Base-by-base conservation (phyloP, 1,140 invertebrate genomes). In the Ctenoplectra terminalis region DNA sequence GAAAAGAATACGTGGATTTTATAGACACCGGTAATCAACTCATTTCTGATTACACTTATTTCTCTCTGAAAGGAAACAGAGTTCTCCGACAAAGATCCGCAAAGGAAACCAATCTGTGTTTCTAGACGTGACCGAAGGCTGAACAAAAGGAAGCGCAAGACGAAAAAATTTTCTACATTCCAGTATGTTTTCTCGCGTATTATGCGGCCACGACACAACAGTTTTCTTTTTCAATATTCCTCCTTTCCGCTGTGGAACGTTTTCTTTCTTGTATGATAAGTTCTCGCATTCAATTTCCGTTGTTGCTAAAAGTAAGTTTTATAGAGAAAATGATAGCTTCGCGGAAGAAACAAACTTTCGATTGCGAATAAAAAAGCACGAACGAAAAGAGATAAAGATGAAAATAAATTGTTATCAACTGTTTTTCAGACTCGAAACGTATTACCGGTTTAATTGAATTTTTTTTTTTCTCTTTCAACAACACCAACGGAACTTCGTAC, bases 71-170 rank as follows among this genome's bases (percentile, higher is more conserved):
- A 46, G 17, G 3, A 26, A 64, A 64, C 23, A 64, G 13, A 40
- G 26, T 11, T 64, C 17, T 1, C 6, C 7, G 15, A 64, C 37
- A 26, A 40, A 40, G 37, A 64, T 11, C 13, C n/a, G 26, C 43
- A 37, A 40, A 40, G 63, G 37, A 26, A 64, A 37, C n/a, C 63
- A 64, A 64, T 64, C 63, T 64, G 37, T 6, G 37, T 37, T 43
- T 6, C 15, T 37, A 43, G 8, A 29, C 58, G 31, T 48, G 46
- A 48, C 46, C 46, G 11, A 20, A 3, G 7, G 26, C 63, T 17
- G 37, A 13, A 6, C n/a, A 64, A 64, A n/a, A 64, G 23, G 11
- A 37, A 64, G 43, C 23, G 29, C 13, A 43, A n/a, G 9, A 23
- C 31, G 63, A 40, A 64, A 40, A 64, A 40, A 64, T 64, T 7